A percentile compares a stretch with the other conserved stretches of the same genome.
phyloP scores from a whole-genome alignment of 2,113 vertebrate genomes.

The Anhinga anhinga region DNA sequence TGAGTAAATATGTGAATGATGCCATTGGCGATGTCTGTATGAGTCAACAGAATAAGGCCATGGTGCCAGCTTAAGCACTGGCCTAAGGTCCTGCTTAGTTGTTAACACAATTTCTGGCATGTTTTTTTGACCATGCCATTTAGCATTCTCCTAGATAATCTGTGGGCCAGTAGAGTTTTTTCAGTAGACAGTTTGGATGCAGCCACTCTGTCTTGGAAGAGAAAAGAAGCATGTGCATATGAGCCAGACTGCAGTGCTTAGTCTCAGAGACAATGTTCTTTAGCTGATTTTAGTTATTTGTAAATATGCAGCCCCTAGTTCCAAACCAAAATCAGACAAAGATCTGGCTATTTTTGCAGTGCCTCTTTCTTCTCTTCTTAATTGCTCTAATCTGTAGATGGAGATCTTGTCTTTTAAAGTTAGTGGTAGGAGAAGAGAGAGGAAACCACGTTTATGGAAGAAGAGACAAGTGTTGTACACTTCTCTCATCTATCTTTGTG shows the following conservation, averaged over 20 bases:
- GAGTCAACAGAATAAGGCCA: neutral
- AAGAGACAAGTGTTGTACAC: neutral
- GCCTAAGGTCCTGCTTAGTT: neutral
- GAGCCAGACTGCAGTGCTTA: neutral
- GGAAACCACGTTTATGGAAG: neutral
- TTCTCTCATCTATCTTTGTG: neutral
- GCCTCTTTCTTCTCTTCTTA: neutral
- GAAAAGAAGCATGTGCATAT: neutral
- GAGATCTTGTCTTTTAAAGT: neutral
- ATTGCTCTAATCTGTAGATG: neutral
- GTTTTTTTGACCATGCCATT: neutral
- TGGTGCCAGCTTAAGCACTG: neutral
- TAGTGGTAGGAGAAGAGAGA: neutral
- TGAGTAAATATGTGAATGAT: neutral
- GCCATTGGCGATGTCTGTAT: neutral
- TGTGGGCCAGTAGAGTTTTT: neutral
- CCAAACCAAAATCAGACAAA: neutral
- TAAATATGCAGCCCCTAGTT: neutral
- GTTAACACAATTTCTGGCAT: neutral
- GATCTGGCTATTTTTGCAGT: neutral
- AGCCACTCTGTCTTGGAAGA: neutral
- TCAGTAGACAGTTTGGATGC: neutral
- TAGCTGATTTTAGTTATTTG: neutral
- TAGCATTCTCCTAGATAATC: neutral
- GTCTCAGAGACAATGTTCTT: neutral